phyloP scores from a whole-genome alignment of 2,113 vertebrate genomes.

The Pholis gunnellus region DNA sequence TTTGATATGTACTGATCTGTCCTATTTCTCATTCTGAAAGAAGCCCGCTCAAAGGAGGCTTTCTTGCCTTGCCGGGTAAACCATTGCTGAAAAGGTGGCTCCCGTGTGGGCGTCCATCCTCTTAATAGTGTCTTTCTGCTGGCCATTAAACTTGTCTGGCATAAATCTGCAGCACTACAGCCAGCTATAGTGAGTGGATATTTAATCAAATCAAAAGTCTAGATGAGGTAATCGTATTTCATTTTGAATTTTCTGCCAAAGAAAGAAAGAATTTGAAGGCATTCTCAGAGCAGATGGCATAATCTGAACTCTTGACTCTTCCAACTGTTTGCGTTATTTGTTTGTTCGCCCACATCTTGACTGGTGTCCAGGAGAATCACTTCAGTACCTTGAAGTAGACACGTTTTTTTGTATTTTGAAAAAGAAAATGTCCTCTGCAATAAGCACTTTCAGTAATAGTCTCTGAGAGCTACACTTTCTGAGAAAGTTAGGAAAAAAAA shows the following conservation, averaged over 20 bases:
- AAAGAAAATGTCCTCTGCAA: background rate
- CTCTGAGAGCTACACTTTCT: constrained; percentile 4
- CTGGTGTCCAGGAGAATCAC: constrained; percentile 22
- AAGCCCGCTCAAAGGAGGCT: constrained; percentile 18
- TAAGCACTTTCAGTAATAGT: constrained; percentile 10
- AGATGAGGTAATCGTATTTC: constrained; percentile 16
- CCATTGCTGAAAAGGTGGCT: constrained; percentile 22
- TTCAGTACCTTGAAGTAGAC: constrained; percentile 4
- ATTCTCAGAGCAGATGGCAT: constrained; percentile 20
- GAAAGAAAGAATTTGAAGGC: constrained; percentile 2
- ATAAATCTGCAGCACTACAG: constrained; percentile 18
- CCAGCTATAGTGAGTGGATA: background rate
- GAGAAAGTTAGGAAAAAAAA: background rate
- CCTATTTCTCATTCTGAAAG: constrained; percentile 23
- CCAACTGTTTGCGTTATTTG: constrained; percentile 6
- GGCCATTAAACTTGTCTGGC: constrained; percentile 28
- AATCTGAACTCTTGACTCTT: constrained; percentile 15
- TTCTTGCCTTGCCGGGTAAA: constrained; percentile 21
- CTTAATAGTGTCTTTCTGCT: constrained; percentile 41
- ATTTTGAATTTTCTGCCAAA: constrained; percentile 19
- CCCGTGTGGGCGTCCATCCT: constrained; percentile 16
- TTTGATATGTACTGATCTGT: constrained; percentile 17
- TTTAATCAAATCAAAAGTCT: constrained; percentile 26
- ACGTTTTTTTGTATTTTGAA: background rate
- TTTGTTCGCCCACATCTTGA: constrained; percentile 1